Evolutionary conservation across 2,797 vertebrate species (phyloP).

Genomic region (Dryobates pubescens): DNA sequence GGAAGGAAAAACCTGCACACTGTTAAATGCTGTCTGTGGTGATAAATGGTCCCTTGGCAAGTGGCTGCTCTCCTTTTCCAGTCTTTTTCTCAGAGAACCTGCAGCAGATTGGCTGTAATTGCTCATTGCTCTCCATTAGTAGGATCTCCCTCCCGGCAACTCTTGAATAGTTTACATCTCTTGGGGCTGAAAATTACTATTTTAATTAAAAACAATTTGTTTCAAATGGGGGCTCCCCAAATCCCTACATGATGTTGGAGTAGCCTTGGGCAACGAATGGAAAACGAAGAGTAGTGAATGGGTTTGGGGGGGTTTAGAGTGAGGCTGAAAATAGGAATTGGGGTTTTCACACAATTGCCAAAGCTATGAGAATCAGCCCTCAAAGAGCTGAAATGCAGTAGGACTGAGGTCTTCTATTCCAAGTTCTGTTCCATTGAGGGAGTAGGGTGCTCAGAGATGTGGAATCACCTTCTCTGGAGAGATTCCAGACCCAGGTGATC

Average conservation of each 20-base stretch:
- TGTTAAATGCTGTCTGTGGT: neutral
- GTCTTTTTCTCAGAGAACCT: neutral
- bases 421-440: too few relatives aligned
- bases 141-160: slow-evolving; percentile 60
- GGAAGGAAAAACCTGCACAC: neutral
- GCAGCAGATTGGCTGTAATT: slow-evolving; percentile 59
- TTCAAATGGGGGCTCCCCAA: slow-evolving; percentile 59
- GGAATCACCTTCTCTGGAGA: too few relatives aligned
- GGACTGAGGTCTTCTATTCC: neutral
- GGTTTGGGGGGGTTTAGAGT: neutral
- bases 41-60: neutral
- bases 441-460: too few relatives aligned
- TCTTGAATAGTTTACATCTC: slow-evolving; percentile 70
- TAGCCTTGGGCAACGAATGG: slow-evolving; percentile 30
- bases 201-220: slow-evolving; percentile 78
- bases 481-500: too few relatives aligned
- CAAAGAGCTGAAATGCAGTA: neutral
- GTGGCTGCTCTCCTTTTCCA: neutral
- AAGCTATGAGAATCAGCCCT: neutral
- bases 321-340: neutral
- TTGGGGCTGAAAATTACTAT: slow-evolving; percentile 64
- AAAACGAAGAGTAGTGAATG: neutral
- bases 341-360: neutral
- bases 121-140: slow-evolving; percentile 64
- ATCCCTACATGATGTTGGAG: slow-evolving; percentile 22